phyloP scores from a whole-genome alignment of 2,888 invertebrate species.

The Cepaea hortensis region DNA sequence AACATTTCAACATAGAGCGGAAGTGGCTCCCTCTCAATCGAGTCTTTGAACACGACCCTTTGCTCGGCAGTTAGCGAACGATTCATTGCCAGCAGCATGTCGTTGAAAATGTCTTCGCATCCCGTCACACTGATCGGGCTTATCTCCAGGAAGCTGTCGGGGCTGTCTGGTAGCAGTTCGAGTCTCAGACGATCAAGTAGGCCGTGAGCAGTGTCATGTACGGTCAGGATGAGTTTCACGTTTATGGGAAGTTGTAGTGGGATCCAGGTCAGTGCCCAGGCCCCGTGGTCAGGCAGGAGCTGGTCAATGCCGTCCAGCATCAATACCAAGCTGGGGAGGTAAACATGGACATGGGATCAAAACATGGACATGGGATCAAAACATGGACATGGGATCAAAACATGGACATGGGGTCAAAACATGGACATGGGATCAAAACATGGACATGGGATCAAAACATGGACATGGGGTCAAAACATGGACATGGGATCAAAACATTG shows the following conservation, averaged over 20 bases:
- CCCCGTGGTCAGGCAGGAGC: slow-evolving; percentile 62
- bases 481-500: no score
- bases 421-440: no score
- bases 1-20: slow-evolving; percentile 69
- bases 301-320: slow-evolving; percentile 65
- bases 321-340: slow-evolving; percentile 60
- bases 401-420: no score
- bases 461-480: no score
- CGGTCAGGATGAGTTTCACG: slow-evolving; percentile 70
- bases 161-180: slow-evolving; percentile 50
- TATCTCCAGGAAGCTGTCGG: slow-evolving; percentile 53
- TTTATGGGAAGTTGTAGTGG: slow-evolving; percentile 67
- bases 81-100: slow-evolving; percentile 44
- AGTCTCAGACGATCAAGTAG: slow-evolving; percentile 59
- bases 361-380: no score
- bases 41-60: slow-evolving; percentile 56
- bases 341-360: no score
- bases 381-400: no score
- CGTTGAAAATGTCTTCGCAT: slow-evolving; percentile 57
- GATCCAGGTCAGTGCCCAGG: slow-evolving; percentile 69
- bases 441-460: no score
- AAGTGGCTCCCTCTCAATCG: slow-evolving; percentile 61
- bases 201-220: slow-evolving; percentile 56
- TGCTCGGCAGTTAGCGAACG: slow-evolving; percentile 61
- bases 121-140: slow-evolving; percentile 53